A percentile compares a stretch with the other conserved stretches of the same genome.
phyloP scores from a whole-genome alignment of 2,113 vertebrate genomes.

The Ivindomyrus marchei region DNA sequence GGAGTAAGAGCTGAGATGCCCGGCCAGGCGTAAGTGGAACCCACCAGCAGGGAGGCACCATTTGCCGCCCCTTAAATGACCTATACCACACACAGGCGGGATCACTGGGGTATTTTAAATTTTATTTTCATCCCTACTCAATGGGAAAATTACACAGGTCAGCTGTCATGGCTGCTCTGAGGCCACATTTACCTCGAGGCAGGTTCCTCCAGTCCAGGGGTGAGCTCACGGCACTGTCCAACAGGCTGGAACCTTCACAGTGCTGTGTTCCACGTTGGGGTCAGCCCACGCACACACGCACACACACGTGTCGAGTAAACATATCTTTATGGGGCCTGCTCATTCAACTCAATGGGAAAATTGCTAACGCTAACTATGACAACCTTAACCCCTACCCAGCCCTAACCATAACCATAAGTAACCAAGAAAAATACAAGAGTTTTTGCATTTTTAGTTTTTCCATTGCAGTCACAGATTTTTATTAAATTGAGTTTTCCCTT shows the following conservation, averaged over 20 bases:
- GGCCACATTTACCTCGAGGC: not conserved
- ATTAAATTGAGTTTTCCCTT: no score
- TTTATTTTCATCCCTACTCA: not conserved
- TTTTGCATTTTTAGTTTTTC: no score
- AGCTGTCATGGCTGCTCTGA: not conserved
- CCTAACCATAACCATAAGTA: no score
- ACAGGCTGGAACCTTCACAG: not conserved
- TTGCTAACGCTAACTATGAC: no score
- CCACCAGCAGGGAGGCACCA: not conserved
- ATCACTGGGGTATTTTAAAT: not conserved
- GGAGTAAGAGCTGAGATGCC: not conserved
- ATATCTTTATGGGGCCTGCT: no score
- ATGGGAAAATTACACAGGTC: slow-evolving; percentile 2
- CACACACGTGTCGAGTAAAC: not conserved
- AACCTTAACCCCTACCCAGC: no score
- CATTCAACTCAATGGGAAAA: no score
- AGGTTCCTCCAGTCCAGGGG: not conserved
- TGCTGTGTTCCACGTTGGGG: not conserved
- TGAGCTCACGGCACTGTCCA: not conserved
- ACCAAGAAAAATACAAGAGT: no score
- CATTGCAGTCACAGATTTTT: no score
- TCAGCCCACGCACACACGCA: not conserved
- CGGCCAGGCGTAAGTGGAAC: not conserved
- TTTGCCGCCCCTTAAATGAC: not conserved
- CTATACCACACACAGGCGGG: not conserved